Evolutionary conservation across 2,888 invertebrate genomes (phyloP).

Genomic region (Escarpia spicata): DNA sequence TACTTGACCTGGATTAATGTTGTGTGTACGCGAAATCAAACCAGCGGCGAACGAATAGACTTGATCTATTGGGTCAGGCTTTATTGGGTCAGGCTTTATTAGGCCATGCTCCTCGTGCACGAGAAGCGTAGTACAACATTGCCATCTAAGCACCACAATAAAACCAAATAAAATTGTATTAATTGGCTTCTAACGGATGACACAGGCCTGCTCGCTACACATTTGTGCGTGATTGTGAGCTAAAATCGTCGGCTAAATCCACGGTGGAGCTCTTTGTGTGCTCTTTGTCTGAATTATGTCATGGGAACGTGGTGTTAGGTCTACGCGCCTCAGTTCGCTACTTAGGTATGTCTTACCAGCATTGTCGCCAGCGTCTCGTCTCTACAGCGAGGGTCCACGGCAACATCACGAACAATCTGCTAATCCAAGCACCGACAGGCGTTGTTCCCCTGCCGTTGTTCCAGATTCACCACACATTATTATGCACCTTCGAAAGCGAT

Average conservation of each 20-base stretch:
- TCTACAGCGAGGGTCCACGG: neutral
- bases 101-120: neutral
- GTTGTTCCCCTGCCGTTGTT: neutral
- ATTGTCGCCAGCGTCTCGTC: neutral
- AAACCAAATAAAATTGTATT: neutral
- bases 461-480: neutral
- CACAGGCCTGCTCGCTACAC: neutral
- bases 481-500: neutral
- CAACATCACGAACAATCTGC: neutral
- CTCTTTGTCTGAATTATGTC: slow-evolving; percentile 8
- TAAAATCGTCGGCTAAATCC: neutral
- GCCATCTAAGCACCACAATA: neutral
- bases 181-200: neutral
- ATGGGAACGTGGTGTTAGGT: neutral
- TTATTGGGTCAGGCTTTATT: neutral
- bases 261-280: neutral
- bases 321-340: neutral
- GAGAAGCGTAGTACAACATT: neutral
- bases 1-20: neutral
- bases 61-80: neutral
- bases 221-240: neutral
- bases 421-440: neutral
- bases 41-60: neutral
- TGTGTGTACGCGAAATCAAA: neutral
- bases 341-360: neutral